These are phyloP conservation scores for Furcifer pardalis DNA, from an alignment of 2,797 vertebrate species.

Conservation along the genomic window DNA sequence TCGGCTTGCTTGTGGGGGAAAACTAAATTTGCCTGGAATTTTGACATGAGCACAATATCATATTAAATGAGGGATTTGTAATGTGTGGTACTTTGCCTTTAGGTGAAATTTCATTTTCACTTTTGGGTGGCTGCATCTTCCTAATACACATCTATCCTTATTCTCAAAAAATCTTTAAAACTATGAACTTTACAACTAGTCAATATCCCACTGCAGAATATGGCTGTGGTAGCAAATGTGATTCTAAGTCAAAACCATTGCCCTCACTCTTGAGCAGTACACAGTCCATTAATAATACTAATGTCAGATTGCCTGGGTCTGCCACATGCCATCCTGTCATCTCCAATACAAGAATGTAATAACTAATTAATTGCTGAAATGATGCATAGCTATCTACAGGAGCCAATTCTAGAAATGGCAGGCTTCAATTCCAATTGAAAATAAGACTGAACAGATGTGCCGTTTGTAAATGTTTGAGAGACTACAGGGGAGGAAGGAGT, in stretches of 20 bases:
- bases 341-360: slow-evolving; percentile 44
- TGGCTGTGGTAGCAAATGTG: slow-evolving; percentile 36
- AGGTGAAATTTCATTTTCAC: not conserved
- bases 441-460: not conserved
- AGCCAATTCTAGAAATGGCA: slow-evolving; percentile 29
- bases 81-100: not conserved
- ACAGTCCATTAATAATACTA: slow-evolving; percentile 22
- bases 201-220: slow-evolving; percentile 1
- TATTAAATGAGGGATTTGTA: not conserved
- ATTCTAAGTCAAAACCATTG: slow-evolving; percentile 38
- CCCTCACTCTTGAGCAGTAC: slow-evolving; percentile 37
- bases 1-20: too few species aligned
- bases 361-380: slow-evolving; percentile 61
- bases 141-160: not conserved
- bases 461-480: slow-evolving; percentile 5
- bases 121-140: not conserved
- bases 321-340: slow-evolving; percentile 17
- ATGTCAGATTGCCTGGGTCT: slow-evolving; percentile 33
- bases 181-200: slow-evolving; percentile 3
- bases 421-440: slow-evolving; percentile 14
- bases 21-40: not conserved
- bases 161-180: not conserved
- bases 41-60: too few species aligned
- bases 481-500: not conserved
- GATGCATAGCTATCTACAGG: slow-evolving; percentile 53